These are phyloP conservation scores for Papilio dardanus DNA, from an alignment of 1,140 invertebrate species.

Conservation along the genomic window DNA sequence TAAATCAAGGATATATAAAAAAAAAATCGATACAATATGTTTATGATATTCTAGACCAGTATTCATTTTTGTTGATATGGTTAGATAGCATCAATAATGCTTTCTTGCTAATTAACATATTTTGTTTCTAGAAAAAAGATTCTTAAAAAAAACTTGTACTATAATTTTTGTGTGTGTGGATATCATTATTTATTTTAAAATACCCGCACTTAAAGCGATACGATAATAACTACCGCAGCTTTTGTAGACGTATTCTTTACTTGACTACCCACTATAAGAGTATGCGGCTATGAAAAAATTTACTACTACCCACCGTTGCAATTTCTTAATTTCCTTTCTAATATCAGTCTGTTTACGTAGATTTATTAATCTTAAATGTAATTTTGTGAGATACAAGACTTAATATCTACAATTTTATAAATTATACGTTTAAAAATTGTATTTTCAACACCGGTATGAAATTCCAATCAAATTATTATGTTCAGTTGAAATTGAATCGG, in stretches of 20 bases:
- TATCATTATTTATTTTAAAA: not conserved
- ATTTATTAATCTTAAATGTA: conserved; percentile 20
- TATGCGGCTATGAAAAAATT: not conserved
- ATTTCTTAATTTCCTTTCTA: conserved; percentile 28
- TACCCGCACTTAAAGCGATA: not conserved
- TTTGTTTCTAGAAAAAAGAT: too few species aligned
- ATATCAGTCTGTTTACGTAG: conserved; percentile 33
- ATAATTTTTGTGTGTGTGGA: not conserved
- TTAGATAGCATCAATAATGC: not conserved
- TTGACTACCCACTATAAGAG: not conserved
- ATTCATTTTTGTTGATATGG: not conserved
- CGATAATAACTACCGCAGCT: not conserved
- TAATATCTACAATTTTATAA: not conserved
- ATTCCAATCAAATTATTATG: conserved; percentile 12
- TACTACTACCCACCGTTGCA: conserved; percentile 6
- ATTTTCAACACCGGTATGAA: not conserved
- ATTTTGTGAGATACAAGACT: conserved; percentile 3
- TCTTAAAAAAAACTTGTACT: not conserved
- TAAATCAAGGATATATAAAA: not conserved
- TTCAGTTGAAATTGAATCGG: not conserved
- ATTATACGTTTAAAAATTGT: not conserved
- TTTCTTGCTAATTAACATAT: not conserved
- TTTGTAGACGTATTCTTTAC: not conserved
- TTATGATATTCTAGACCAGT: conserved; percentile 19
- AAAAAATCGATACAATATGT: not conserved